Evolutionary conservation across 2,113 vertebrate genomes (phyloP).

Genomic region (Cryptoleucopteryx plumbea): DNA sequence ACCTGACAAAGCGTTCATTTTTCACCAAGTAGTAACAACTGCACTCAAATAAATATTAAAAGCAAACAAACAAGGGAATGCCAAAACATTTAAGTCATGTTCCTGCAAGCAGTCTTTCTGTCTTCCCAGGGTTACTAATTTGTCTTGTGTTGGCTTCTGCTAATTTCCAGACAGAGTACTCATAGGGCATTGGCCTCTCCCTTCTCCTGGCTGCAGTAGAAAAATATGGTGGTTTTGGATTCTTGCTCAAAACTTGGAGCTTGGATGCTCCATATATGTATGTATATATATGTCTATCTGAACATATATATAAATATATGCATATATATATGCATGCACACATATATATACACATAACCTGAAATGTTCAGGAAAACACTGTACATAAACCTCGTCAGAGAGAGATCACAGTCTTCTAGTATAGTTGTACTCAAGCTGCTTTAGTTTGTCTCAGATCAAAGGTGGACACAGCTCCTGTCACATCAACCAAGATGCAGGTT

Average conservation of each 20-base stretch:
- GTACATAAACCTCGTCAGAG: background rate
- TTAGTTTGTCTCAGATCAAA: background rate
- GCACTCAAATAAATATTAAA: background rate
- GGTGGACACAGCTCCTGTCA: background rate
- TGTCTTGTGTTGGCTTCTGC: background rate
- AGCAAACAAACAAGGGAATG: background rate
- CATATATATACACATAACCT: background rate
- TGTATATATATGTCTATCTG: no score
- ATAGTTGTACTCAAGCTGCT: background rate
- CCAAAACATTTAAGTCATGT: background rate
- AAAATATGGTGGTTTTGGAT: background rate
- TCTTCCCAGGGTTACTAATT: background rate
- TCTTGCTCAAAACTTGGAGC: background rate
- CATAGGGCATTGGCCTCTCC: background rate
- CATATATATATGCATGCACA: no score
- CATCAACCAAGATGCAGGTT: background rate
- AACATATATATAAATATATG: background rate
- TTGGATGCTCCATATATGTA: background rate
- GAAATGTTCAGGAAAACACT: background rate
- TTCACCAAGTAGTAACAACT: background rate
- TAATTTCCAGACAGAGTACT: background rate
- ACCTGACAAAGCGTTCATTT: background rate
- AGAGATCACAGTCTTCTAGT: background rate
- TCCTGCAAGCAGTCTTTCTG: background rate
- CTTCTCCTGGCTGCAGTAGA: background rate